Evolutionary conservation across 2,113 vertebrate species (phyloP).

Genomic region (Cavia aperea): DNA sequence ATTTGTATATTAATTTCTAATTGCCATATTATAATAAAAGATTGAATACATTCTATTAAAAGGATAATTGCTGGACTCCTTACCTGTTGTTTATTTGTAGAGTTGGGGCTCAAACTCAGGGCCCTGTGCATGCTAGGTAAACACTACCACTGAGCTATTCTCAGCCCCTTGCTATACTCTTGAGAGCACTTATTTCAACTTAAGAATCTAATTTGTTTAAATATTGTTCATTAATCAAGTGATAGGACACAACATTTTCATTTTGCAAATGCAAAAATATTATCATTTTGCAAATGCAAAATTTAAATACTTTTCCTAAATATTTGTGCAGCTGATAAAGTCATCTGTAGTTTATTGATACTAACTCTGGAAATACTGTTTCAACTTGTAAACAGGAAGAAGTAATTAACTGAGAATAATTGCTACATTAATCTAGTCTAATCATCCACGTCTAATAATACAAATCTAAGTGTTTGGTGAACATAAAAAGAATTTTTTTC

Average conservation of each 20-base stretch:
- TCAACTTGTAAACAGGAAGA: conserved; percentile 24
- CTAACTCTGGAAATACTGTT: neutral
- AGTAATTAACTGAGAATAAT: conserved; percentile 26
- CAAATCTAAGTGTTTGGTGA: conserved; percentile 22
- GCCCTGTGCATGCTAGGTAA: neutral
- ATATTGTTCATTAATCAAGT: conserved; percentile 12
- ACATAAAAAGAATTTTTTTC: conserved; percentile 17
- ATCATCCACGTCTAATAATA: neutral
- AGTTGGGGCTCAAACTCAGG: neutral
- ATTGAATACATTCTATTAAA: conserved; percentile 18
- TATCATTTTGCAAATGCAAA: conserved; percentile 30
- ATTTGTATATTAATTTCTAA: conserved; percentile 34
- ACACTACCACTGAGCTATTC: neutral
- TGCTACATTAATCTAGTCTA: conserved; percentile 1
- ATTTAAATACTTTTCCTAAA: conserved; percentile 25
- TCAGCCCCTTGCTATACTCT: neutral
- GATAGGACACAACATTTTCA: neutral
- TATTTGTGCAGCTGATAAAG: conserved; percentile 28
- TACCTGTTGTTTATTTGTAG: neutral
- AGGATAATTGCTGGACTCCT: neutral
- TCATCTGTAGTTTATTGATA: conserved; percentile 22
- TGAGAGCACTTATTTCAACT: neutral
- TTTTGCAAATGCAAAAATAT: conserved; percentile 23
- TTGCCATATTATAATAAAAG: conserved; percentile 23
- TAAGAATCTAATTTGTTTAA: conserved; percentile 38